A percentile compares a stretch with the other conserved stretches of the same genome.
These are phyloP conservation scores for Stegostoma tigrinum DNA, from an alignment of 2,113 vertebrate genomes.

Conservation along the genomic window DNA sequence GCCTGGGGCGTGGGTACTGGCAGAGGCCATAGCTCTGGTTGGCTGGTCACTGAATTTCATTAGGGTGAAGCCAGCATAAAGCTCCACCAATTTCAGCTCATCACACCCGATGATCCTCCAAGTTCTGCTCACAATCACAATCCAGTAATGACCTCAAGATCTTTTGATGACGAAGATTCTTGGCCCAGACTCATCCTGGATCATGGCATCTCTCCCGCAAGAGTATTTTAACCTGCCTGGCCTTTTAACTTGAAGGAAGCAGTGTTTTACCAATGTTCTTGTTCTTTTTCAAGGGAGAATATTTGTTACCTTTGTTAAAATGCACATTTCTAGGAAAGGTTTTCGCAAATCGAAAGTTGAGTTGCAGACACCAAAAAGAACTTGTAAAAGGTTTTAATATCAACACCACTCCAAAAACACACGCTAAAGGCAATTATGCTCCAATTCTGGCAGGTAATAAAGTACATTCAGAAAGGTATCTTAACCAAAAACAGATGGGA, in stretches of 20 bases:
- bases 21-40: too few relatives aligned
- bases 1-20: too few relatives aligned
- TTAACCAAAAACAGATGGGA: neutral
- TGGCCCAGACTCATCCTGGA: too few relatives aligned
- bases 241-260: neutral
- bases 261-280: neutral
- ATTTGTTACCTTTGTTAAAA: neutral
- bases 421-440: neutral
- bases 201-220: neutral
- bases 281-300: neutral
- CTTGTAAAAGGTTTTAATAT: neutral
- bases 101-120: too few relatives aligned
- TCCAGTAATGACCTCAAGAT: too few relatives aligned
- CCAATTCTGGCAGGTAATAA: neutral
- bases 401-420: neutral
- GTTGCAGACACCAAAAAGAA: neutral
- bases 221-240: neutral
- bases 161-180: too few relatives aligned
- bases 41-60: too few relatives aligned
- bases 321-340: neutral
- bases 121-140: too few relatives aligned
- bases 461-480: neutral
- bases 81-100: too few relatives aligned
- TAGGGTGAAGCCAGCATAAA: too few relatives aligned
- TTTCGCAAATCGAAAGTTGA: neutral